phyloP scores from a whole-genome alignment of 2,888 invertebrate species.

The Meteorus cinctellus region DNA sequence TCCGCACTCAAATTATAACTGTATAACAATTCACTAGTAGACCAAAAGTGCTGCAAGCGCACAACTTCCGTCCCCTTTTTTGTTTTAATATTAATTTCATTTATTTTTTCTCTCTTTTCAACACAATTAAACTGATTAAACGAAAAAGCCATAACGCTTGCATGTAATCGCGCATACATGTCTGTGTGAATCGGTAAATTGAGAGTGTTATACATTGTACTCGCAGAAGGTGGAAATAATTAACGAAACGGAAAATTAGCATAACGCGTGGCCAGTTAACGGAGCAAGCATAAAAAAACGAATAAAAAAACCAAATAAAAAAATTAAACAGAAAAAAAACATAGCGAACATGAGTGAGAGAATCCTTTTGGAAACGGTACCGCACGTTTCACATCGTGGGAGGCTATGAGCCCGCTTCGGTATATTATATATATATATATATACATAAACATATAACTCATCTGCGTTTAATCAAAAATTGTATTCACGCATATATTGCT shows the following conservation, averaged over 20 bases:
- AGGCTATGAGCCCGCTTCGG: conserved; percentile 44
- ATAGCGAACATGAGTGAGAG: conserved; percentile 30
- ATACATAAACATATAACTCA: conserved; percentile 4
- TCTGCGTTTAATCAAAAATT: conserved; percentile 25
- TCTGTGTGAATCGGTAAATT: neutral
- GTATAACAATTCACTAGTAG: neutral
- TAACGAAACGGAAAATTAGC: conserved; percentile 52
- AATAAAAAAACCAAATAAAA: conserved; percentile 27
- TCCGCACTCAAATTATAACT: neutral
- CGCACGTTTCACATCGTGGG: conserved; percentile 38
- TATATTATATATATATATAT: conserved; percentile 6
- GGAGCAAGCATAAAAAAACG: conserved; percentile 38
- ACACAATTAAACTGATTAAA: conserved; percentile 50
- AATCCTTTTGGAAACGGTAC: conserved; percentile 53
- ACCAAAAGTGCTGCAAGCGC: neutral
- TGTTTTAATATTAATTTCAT: neutral
- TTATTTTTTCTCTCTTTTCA: neutral
- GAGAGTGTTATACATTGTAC: conserved; percentile 1
- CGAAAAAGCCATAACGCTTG: conserved; percentile 27
- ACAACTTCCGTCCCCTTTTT: conserved; percentile 19
- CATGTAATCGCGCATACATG: neutral
- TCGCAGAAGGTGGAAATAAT: conserved; percentile 46
- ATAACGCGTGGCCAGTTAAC: conserved; percentile 50
- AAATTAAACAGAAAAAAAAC: conserved; percentile 29
- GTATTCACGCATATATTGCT: neutral